phyloP scores from a whole-genome alignment of 1,140 invertebrate species.

The Calosoma granatense region DNA sequence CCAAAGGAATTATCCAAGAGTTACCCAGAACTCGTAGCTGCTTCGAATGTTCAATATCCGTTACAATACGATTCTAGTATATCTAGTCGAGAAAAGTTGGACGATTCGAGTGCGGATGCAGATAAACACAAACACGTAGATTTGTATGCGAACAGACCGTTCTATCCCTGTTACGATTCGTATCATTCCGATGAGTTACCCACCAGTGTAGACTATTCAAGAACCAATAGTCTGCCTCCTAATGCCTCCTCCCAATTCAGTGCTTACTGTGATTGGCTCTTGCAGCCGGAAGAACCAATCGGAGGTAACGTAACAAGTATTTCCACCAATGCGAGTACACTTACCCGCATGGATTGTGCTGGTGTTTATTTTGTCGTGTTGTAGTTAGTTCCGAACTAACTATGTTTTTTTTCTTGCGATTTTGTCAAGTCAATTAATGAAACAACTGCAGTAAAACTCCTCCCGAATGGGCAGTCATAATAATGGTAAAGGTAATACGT shows the following conservation, averaged over 20 bases:
- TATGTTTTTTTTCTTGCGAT: too few relatives aligned
- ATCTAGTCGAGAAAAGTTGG: constrained; percentile 2
- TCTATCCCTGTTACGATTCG: constrained; percentile 24
- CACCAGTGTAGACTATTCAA: neutral
- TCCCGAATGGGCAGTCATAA: neutral
- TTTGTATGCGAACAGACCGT: constrained; percentile 28
- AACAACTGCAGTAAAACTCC: constrained; percentile 4
- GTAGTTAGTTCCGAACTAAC: constrained; percentile 2
- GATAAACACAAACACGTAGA: constrained; percentile 18
- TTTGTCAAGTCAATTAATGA: neutral
- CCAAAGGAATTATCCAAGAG: constrained; percentile 19
- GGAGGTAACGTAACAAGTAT: constrained; percentile 25
- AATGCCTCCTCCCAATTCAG: constrained; percentile 15
- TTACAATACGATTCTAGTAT: constrained; percentile 19
- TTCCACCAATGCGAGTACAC: neutral
- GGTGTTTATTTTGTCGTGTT: neutral
- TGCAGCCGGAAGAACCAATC: constrained; percentile 19
- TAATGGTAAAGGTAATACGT: neutral
- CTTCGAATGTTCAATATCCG: constrained; percentile 26
- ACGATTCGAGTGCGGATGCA: too few relatives aligned
- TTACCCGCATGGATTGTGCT: neutral
- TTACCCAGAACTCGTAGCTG: constrained; percentile 26
- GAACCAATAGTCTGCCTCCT: neutral
- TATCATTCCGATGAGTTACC: neutral
- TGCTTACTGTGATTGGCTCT: constrained; percentile 33